Base-by-base conservation (phyloP, 2,888 invertebrate species). In the Stictocephala bisonia region DNA sequence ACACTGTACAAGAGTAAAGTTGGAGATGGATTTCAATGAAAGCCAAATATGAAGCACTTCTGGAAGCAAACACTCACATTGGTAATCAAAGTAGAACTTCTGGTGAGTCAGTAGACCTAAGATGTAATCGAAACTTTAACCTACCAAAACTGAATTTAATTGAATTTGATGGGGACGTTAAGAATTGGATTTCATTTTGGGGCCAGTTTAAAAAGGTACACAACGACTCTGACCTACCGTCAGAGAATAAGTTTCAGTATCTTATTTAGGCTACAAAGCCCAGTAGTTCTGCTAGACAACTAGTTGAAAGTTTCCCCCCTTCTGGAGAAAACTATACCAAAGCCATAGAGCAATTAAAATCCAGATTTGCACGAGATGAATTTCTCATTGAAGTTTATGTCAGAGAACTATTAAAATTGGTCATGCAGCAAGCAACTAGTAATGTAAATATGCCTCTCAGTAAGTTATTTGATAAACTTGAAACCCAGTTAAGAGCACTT, bases 181-280 rank as follows among this genome's bases (percentile, higher is more conserved):
- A 69, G 29, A 75, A 78, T 13, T 80, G 80, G 80, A 69, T 80
- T 18, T 58, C 58, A 0, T 81, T 80, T 60, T 81, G 80, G 79
- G 72, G 75, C 1, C 78, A 79, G 27, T 80, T 80, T 60, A 24
- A 67, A 35, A 80, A 79, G 69, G 79, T 80, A 20, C 56, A 81
- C 58, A 78, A 79, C 24, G 79, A 78, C 51, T 35, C 51, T 41
- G 60, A 73, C 3, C 11, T 77, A 15, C 24, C 24, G 44, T n/a
- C 72, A 0, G 76, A 77, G 67, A 77, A 78, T 29, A 80, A 80
- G 67, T 79, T 81, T 50, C 77, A 79, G n/a, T 79, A 80, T 64
- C 60, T 81, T 18, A 66, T 80, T 13, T n/a, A 60, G 41, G 15
- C 51, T 3, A 51, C 56, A 31, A 70, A 26, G 7, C 48, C 51